Conservation (phyloP, 2,113 vertebrate genomes). For the Butastur rufipennis region DNA sequence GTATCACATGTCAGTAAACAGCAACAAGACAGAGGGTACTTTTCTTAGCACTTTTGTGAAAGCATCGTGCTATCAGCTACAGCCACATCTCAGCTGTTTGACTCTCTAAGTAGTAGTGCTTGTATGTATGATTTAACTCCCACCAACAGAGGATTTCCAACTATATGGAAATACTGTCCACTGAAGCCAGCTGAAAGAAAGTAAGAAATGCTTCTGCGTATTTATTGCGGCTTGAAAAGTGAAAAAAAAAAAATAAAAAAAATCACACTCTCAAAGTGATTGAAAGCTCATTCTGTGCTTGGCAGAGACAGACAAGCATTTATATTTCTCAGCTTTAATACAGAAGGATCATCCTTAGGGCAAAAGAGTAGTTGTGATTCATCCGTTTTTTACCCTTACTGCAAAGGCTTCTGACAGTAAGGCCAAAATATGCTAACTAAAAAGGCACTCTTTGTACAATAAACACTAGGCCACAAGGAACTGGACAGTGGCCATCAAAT, state of each 20-base stretch:
- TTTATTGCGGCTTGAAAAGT: slow-evolving; percentile 12
- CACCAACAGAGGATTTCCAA: neutral
- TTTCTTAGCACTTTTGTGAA: slow-evolving; percentile 56
- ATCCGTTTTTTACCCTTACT: slow-evolving; percentile 33
- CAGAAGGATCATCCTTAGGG: slow-evolving; percentile 45
- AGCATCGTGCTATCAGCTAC: neutral
- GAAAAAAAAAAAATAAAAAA: neutral
- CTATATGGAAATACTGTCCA: neutral
- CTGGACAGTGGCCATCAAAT: slow-evolving; percentile 60
- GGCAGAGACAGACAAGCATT: slow-evolving; percentile 43
- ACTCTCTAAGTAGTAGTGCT: neutral
- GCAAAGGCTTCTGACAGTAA: slow-evolving; percentile 51
- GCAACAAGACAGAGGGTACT: slow-evolving; percentile 52
- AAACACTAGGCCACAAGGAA: slow-evolving; percentile 62
- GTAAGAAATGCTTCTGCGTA: slow-evolving; percentile 1
- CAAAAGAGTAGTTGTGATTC: slow-evolving; percentile 48
- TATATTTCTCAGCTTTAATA: slow-evolving; percentile 43
- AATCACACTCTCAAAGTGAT: neutral
- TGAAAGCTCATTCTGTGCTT: slow-evolving; percentile 39
- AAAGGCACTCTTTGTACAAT: slow-evolving; percentile 66
- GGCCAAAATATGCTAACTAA: slow-evolving; percentile 47
- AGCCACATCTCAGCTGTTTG: slow-evolving; percentile 37
- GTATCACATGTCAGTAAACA: slow-evolving; percentile 72
- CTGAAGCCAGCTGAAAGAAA: slow-evolving; percentile 8
- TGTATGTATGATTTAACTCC: neutral